Evolutionary conservation across 2,888 invertebrate genomes (phyloP).

Genomic region (Melipona bicolor): DNA sequence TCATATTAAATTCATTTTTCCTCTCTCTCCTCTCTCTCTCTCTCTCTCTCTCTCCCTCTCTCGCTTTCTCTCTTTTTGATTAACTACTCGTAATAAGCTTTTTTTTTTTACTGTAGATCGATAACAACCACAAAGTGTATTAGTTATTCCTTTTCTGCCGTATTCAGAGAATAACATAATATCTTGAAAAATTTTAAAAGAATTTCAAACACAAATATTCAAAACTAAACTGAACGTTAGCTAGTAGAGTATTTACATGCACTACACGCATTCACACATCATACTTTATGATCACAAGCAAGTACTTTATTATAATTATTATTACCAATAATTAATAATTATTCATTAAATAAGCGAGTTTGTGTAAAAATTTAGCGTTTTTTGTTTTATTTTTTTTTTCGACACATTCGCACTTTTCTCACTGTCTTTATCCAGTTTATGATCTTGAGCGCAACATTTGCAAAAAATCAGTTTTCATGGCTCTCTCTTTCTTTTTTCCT

Average conservation of each 20-base stretch:
- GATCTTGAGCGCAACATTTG: constrained; percentile 65
- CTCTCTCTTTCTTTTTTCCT: constrained; percentile 16
- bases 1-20: constrained; percentile 25
- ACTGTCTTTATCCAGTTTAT: constrained; percentile 60
- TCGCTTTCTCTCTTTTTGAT: constrained; percentile 39
- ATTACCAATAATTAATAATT: constrained; percentile 75
- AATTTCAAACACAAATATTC: constrained; percentile 5
- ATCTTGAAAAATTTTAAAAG: constrained; percentile 12
- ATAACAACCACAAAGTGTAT: constrained; percentile 39
- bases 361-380: constrained; percentile 80
- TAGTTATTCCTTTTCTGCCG: constrained; percentile 21
- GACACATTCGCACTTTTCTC: constrained; percentile 68
- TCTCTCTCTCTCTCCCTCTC: constrained; percentile 10
- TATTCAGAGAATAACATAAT: constrained; percentile 40
- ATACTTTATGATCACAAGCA: constrained; percentile 75
- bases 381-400: constrained; percentile 34
- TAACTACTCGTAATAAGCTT: constrained; percentile 45
- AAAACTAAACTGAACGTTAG: constrained; percentile 57
- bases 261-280: constrained; percentile 71
- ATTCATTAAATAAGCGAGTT: constrained; percentile 81
- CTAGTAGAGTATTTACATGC: constrained; percentile 69
- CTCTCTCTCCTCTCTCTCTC: background rate
- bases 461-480: constrained; percentile 67
- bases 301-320: constrained; percentile 73
- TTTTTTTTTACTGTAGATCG: constrained; percentile 16